Evolutionary conservation across 2,797 vertebrate species (phyloP), one percentile per base, ranked within the genome.

Genomic region (Percopsis omiscomaycus): DNA sequence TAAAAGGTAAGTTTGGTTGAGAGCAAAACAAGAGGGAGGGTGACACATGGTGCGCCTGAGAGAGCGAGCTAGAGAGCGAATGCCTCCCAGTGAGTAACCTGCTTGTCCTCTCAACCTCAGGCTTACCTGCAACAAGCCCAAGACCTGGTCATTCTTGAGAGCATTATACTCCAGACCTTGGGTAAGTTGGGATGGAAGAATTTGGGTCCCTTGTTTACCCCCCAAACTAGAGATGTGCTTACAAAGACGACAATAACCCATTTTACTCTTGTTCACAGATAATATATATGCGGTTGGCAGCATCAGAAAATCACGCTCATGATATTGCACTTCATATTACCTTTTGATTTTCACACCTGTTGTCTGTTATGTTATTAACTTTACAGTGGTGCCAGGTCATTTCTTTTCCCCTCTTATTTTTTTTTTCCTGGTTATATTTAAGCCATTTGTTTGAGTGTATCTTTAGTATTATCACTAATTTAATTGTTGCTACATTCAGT

Each of bases 101-200:
- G 87, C 91, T 90, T 95, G 88, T 94, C 89, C 93, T 95, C 90
- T 95, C 86, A 91, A 91, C 91, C 92, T 86, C 92, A 98, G 96
- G 95, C 94, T 89, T 98, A 98, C 91, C 92, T 96, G 91, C 95
- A 97, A 85, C 95, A 97, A 94, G 95, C 96, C 91, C 96, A 98
- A 93, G 96, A 98, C 94, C 93, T 98, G 93, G 95, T 96, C 92
- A 98, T 98, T 93, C 93, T 98, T 91, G 96, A 98, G 95, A 98
- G 95, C 92, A 96, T 98, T 88, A 97, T 98, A 86, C 94, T 98
- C 81, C 96, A 98, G 93, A 98, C 96, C 91, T 91, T 98, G 92
- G 96, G 96, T 98, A 94, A 96, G 95, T 95, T 91, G 86, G 89
- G 89, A 89, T 72, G 73, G 89, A 89, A 81, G 73, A 90, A 75